Evolutionary conservation across 2,888 invertebrate genomes (phyloP).

Genomic region (Chesias legatella): DNA sequence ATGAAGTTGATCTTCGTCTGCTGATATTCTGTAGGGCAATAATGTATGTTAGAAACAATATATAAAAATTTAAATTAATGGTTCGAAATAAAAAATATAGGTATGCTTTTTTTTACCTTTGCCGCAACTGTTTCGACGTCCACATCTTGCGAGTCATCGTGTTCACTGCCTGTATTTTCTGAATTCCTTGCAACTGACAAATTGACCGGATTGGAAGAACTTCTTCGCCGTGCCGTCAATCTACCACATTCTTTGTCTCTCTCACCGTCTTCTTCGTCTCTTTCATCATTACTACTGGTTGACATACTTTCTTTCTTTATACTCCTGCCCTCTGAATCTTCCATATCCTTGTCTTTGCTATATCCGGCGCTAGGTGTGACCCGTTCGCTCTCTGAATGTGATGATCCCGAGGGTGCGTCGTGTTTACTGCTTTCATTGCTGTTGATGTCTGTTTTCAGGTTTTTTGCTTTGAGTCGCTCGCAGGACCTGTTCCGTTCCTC

Average conservation of each 20-base stretch:
- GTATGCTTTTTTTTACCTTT: slow-evolving; percentile 63
- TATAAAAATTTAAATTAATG: no score
- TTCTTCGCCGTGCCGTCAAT: slow-evolving; percentile 82
- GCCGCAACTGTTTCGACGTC: slow-evolving; percentile 78
- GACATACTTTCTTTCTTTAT: slow-evolving; percentile 78
- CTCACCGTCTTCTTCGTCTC: slow-evolving; percentile 77
- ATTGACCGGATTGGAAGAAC: slow-evolving; percentile 91
- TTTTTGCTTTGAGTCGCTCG: slow-evolving; percentile 71
- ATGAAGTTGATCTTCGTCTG: slow-evolving; percentile 73
- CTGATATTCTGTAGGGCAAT: slow-evolving; percentile 58
- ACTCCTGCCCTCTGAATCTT: slow-evolving; percentile 65
- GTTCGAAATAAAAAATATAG: slow-evolving; percentile 1
- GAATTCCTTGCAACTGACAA: slow-evolving; percentile 83
- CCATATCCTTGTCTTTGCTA: slow-evolving; percentile 70
- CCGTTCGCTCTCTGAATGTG: slow-evolving; percentile 74
- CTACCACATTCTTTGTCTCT: slow-evolving; percentile 72
- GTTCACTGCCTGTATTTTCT: slow-evolving; percentile 80
- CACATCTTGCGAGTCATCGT: slow-evolving; percentile 75
- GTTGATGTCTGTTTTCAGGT: slow-evolving; percentile 73
- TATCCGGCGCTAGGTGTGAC: slow-evolving; percentile 71
- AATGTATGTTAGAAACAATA: slow-evolving; percentile 2
- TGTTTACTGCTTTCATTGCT: slow-evolving; percentile 78
- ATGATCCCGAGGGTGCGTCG: slow-evolving; percentile 73
- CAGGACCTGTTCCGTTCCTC: slow-evolving; percentile 74
- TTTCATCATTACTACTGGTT: slow-evolving; percentile 76